These are phyloP conservation scores for Anoplopoma fimbria DNA, from an alignment of 2,113 vertebrate species.

Conservation along the genomic window DNA sequence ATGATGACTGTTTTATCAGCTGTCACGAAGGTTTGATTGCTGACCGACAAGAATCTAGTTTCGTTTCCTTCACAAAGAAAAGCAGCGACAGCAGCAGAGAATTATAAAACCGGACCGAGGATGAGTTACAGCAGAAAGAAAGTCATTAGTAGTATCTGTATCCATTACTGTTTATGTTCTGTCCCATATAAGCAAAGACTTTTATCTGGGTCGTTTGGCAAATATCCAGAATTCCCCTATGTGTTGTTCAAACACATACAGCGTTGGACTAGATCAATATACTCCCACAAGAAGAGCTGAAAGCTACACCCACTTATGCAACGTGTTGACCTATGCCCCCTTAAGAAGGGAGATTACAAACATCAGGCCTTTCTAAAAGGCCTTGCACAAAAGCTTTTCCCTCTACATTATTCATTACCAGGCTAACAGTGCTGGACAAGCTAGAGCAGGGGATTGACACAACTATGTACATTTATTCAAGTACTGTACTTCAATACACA, in stretches of 20 bases:
- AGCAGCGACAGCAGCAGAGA: conserved; percentile 15
- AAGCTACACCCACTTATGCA: conserved; percentile 43
- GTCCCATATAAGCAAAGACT: not conserved
- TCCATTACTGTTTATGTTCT: conserved; percentile 42
- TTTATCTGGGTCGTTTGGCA: conserved; percentile 55
- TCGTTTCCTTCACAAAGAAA: conserved; percentile 36
- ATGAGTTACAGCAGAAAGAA: conserved; percentile 2
- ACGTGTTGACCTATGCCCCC: conserved; percentile 47
- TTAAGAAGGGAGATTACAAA: conserved; percentile 35
- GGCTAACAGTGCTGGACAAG: not conserved
- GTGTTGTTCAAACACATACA: conserved; percentile 36
- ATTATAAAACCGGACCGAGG: not conserved
- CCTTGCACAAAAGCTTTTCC: not conserved
- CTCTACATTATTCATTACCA: not conserved
- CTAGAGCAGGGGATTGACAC: not conserved
- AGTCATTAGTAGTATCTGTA: conserved; percentile 21
- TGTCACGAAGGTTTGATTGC: not conserved
- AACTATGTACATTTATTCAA: not conserved
- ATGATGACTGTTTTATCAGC: not conserved
- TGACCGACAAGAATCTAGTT: conserved; percentile 28
- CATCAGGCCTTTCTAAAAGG: conserved; percentile 11
- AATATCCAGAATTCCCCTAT: conserved; percentile 24
- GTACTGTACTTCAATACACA: not conserved
- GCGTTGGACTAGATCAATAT: conserved; percentile 27
- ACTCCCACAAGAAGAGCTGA: conserved; percentile 40